Conservation (phyloP, 1,140 invertebrate genomes). For the Oppia nitens region DNA sequence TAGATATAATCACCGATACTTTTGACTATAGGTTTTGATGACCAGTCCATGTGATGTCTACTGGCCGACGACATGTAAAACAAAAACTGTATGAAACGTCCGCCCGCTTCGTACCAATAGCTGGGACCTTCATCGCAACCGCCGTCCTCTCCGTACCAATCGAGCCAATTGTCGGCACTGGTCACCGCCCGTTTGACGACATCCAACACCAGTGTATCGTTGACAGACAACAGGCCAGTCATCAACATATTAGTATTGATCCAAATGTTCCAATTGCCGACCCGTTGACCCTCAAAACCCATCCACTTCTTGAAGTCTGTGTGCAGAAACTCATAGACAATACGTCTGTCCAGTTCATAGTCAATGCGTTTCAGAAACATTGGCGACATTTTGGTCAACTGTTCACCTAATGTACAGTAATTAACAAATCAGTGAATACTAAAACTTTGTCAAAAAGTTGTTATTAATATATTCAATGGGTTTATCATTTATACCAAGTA, state of each 20-base stretch:
- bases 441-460: not conserved
- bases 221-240: not conserved
- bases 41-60: not conserved
- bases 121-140: slow-evolving; percentile 10
- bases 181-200: not conserved
- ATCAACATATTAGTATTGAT: not conserved
- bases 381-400: slow-evolving; percentile 2
- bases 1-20: slow-evolving; percentile 11
- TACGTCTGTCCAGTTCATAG: slow-evolving; percentile 4
- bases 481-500: not conserved
- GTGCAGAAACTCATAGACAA: slow-evolving; percentile 2
- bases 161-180: slow-evolving; percentile 5
- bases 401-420: no score
- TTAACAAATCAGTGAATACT: no score
- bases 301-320: not conserved
- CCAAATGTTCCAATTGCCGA: not conserved
- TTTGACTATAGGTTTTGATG: not conserved
- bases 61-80: not conserved
- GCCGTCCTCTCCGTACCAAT: slow-evolving; percentile 1
- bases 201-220: not conserved
- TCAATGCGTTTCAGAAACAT: slow-evolving; percentile 4
- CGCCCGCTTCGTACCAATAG: slow-evolving; percentile 8
- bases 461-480: not conserved
- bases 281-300: not conserved
- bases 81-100: slow-evolving; percentile 9